Evolutionary conservation across 2,888 invertebrate species (phyloP).

Genomic region (Callyntrura sp.): DNA sequence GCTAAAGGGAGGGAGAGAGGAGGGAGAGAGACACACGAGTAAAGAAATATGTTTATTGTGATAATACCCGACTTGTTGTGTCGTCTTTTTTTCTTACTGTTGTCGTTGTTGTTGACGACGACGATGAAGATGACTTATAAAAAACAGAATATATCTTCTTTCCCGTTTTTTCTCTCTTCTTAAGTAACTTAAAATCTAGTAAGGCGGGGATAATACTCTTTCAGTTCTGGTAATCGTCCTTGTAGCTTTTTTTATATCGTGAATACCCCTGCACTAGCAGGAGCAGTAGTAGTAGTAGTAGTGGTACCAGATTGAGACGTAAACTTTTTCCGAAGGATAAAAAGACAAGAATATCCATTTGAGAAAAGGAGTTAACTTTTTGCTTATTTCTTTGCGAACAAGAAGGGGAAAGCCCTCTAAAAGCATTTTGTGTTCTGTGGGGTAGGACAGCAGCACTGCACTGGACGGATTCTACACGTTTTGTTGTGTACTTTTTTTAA

Average conservation of each 20-base stretch:
- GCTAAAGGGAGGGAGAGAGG: too few relatives aligned
- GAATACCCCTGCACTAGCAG: neutral
- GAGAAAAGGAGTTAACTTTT: slow-evolving; percentile 37
- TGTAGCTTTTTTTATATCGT: neutral
- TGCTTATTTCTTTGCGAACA: neutral
- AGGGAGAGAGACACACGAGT: neutral
- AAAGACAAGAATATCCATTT: neutral
- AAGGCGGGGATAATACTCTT: slow-evolving; percentile 27
- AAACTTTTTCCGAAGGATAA: slow-evolving; percentile 33
- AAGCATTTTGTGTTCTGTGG: neutral
- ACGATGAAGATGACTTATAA: slow-evolving; percentile 1
- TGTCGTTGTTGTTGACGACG: neutral
- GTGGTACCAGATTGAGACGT: slow-evolving; percentile 57
- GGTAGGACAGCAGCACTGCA: too few relatives aligned
- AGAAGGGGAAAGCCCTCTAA: neutral
- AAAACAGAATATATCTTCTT: slow-evolving; percentile 40
- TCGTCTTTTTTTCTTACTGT: neutral
- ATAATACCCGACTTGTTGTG: slow-evolving; percentile 46
- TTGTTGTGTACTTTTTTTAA: neutral
- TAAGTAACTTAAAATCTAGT: too few relatives aligned
- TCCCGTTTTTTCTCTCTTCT: neutral
- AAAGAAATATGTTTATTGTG: slow-evolving; percentile 62
- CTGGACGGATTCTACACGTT: neutral
- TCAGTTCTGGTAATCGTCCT: neutral
- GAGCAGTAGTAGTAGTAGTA: slow-evolving; percentile 2